Conservation (phyloP, 1,140 invertebrate genomes). For the Zaprionus africanus region DNA sequence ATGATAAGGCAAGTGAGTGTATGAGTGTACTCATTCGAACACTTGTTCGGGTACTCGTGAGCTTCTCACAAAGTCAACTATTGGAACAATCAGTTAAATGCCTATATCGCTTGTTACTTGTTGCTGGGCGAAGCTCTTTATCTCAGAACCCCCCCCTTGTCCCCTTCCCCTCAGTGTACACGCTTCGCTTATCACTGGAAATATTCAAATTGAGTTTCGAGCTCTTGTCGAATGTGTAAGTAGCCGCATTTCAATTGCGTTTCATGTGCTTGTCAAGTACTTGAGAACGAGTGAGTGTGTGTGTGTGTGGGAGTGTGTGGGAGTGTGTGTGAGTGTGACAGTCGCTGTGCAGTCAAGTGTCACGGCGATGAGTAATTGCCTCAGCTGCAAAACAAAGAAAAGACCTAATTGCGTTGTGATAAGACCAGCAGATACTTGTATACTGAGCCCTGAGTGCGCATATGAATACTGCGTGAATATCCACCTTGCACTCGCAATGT, state of each 20-base stretch:
- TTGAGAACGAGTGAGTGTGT: slow-evolving; percentile 19
- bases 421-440: slow-evolving; percentile 43
- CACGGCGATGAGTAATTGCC: slow-evolving; percentile 61
- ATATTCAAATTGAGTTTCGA: slow-evolving; percentile 72
- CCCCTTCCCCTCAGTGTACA: not conserved
- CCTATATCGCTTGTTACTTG: slow-evolving; percentile 34
- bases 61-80: slow-evolving; percentile 73
- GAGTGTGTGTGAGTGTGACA: slow-evolving; percentile 17
- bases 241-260: slow-evolving; percentile 73
- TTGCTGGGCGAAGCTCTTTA: slow-evolving; percentile 29
- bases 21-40: slow-evolving; percentile 36
- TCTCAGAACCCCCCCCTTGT: not conserved
- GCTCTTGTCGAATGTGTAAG: slow-evolving; percentile 63
- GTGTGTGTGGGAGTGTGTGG: not conserved
- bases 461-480: not conserved
- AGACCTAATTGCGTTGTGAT: slow-evolving; percentile 64
- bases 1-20: slow-evolving; percentile 55
- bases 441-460: slow-evolving; percentile 5
- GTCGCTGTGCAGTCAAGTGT: slow-evolving; percentile 42
- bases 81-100: slow-evolving; percentile 80
- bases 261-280: slow-evolving; percentile 69
- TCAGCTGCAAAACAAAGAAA: slow-evolving; percentile 35
- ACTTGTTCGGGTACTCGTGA: slow-evolving; percentile 15
- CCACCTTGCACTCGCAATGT: not conserved
- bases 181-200: slow-evolving; percentile 56